A percentile compares a stretch with the other conserved stretches of the same genome.
Conservation (phyloP, 35 echinoderm and acorn worm genomes). For the Hemicentrotus pulcherrimus region DNA sequence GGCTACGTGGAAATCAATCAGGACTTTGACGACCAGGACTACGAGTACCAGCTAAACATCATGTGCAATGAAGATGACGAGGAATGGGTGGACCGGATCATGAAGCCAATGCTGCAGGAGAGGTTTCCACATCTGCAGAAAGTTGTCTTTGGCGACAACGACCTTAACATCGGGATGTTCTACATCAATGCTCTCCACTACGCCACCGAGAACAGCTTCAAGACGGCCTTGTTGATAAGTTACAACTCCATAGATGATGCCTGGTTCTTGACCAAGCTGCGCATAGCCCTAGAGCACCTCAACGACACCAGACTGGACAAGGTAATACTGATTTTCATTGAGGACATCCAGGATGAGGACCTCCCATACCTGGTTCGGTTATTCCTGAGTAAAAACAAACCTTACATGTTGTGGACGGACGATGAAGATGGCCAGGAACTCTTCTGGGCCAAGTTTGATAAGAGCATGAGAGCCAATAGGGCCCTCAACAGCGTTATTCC, state of each 20-base stretch:
- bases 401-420: conserved; percentile 24
- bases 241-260: not conserved
- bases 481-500: conserved; percentile 7
- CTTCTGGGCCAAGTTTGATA: conserved; percentile 17
- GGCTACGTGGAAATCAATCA: not conserved
- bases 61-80: not conserved
- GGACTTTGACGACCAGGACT: not conserved
- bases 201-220: not conserved
- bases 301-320: conserved; percentile 31
- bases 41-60: conserved; percentile 10
- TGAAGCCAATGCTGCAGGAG: not conserved
- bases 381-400: conserved; percentile 25
- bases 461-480: conserved; percentile 20
- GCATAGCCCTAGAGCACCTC: not conserved
- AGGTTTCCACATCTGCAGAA: conserved; percentile 24
- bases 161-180: conserved; percentile 21
- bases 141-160: not conserved
- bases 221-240: not conserved
- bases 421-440: conserved; percentile 32
- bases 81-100: not conserved
- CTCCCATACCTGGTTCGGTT: not conserved
- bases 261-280: conserved; percentile 23
- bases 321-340: not conserved
- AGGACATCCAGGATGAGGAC: conserved; percentile 19
- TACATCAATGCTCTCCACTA: conserved; percentile 31